A percentile compares a stretch with the other conserved stretches of the same genome.
phyloP scores from a whole-genome alignment of 37 sponge, comb jelly and placozoan species.

The Hormiphora californensis region DNA sequence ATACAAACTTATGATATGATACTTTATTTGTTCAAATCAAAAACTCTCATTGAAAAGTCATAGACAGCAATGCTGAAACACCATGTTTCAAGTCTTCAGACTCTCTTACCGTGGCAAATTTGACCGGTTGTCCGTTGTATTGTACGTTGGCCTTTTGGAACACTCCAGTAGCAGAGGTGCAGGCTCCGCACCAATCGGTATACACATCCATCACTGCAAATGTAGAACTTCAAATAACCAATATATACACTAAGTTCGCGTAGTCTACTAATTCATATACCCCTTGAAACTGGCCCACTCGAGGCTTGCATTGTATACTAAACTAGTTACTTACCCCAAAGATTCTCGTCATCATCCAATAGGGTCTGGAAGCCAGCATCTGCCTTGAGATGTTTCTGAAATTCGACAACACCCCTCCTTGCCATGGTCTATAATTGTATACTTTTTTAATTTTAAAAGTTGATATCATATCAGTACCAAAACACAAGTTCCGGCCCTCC shows the following conservation, averaged over 20 bases:
- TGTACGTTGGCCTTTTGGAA: conserved; percentile 78
- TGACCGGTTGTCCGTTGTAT: conserved; percentile 68
- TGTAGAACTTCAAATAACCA: too few relatives aligned
- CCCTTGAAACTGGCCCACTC: neutral
- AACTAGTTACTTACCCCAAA: conserved; percentile 26
- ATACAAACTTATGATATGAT: neutral
- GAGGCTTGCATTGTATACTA: neutral
- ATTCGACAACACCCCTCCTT: neutral
- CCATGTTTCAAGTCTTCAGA: too few relatives aligned
- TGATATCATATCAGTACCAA: too few relatives aligned
- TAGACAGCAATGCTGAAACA: too few relatives aligned
- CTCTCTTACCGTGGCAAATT: conserved; percentile 77
- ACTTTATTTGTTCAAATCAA: neutral
- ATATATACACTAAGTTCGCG: too few relatives aligned
- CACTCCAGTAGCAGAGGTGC: conserved; percentile 71
- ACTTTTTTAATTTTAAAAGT: too few relatives aligned
- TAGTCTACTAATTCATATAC: too few relatives aligned
- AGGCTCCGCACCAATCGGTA: conserved; percentile 92
- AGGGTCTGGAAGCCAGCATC: neutral
- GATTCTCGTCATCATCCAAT: neutral
- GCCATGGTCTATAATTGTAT: conserved; percentile 3
- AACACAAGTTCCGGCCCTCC: too few relatives aligned
- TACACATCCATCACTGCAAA: conserved; percentile 85
- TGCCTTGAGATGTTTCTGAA: conserved; percentile 8
- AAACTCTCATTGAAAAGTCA: neutral